phyloP scores from a whole-genome alignment of 2,888 invertebrate genomes.

The Drosophila incognita region DNA sequence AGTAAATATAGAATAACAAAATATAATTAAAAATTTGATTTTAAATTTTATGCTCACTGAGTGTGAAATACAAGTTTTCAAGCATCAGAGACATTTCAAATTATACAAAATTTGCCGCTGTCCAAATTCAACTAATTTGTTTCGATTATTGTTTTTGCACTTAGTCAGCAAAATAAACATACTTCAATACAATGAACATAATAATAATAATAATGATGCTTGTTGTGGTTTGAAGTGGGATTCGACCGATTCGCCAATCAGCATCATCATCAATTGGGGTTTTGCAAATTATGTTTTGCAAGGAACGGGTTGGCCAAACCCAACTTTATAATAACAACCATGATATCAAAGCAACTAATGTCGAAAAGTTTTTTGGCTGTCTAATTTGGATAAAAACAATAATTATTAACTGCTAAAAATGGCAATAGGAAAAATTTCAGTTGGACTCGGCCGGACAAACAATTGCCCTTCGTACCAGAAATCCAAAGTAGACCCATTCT shows the following conservation, averaged over 20 bases:
- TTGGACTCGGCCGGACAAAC: conserved; percentile 19
- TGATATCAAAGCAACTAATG: not conserved
- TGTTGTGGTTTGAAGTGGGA: not conserved
- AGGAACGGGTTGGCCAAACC: not conserved
- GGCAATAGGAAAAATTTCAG: not conserved
- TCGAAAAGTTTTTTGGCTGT: not conserved
- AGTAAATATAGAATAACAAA: not conserved
- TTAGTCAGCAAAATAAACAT: not conserved
- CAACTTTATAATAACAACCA: not conserved
- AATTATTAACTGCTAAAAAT: conserved; percentile 4
- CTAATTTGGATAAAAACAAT: not conserved
- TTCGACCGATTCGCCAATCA: not conserved
- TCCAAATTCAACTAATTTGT: not conserved
- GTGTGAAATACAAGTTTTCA: conserved; percentile 1
- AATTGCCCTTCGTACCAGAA: conserved; percentile 42
- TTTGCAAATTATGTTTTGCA: not conserved
- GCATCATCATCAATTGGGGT: not conserved
- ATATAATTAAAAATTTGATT: not conserved
- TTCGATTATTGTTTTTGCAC: not conserved
- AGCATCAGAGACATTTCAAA: not conserved
- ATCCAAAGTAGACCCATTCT: conserved; percentile 65
- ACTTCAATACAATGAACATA: not conserved
- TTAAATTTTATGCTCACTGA: not conserved
- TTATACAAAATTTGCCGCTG: not conserved
- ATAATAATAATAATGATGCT: not conserved